Percentiles rank a stretch among this genome's conserved stretches.
Conservation (phyloP, 2,797 vertebrate genomes). For the Anguilla obscura region DNA sequence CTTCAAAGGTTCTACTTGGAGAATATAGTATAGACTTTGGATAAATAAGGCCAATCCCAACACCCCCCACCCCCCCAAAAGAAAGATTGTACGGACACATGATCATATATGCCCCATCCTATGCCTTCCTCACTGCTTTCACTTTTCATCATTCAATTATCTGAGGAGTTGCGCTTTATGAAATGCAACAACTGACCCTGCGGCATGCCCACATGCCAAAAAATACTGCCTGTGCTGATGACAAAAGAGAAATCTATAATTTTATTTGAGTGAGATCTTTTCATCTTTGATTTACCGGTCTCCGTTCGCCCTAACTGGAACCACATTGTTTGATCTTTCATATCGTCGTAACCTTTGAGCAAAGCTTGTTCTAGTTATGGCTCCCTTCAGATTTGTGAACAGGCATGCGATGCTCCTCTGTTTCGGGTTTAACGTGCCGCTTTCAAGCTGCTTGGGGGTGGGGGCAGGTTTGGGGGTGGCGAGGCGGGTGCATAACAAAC, state of each 20-base stretch:
- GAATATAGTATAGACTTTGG: conserved; percentile 6
- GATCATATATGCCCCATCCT: not conserved
- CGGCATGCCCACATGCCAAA: conserved; percentile 58
- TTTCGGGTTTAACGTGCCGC: conserved; percentile 79
- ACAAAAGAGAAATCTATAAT: conserved; percentile 80
- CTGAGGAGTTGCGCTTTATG: conserved; percentile 55
- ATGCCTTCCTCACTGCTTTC: not conserved
- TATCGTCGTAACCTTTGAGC: conserved; percentile 70
- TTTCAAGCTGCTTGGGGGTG: conserved; percentile 56
- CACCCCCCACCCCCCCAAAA: not conserved
- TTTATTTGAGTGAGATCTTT: conserved; percentile 79
- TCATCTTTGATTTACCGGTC: conserved; percentile 79
- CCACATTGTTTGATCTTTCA: conserved; percentile 73
- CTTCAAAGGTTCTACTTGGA: not conserved
- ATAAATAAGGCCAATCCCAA: conserved; percentile 7
- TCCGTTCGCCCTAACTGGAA: conserved; percentile 70
- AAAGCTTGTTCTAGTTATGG: conserved; percentile 78
- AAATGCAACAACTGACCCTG: conserved; percentile 70
- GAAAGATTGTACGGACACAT: not conserved
- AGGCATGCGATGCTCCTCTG: conserved; percentile 74
- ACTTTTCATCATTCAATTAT: conserved; percentile 26
- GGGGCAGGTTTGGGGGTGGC: not conserved
- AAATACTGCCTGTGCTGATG: conserved; percentile 69
- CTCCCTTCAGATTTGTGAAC: conserved; percentile 73
- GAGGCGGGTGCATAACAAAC: conserved; percentile 59